phyloP scores from a whole-genome alignment of 2,797 vertebrate genomes.

The Leptatherina wallacei region DNA sequence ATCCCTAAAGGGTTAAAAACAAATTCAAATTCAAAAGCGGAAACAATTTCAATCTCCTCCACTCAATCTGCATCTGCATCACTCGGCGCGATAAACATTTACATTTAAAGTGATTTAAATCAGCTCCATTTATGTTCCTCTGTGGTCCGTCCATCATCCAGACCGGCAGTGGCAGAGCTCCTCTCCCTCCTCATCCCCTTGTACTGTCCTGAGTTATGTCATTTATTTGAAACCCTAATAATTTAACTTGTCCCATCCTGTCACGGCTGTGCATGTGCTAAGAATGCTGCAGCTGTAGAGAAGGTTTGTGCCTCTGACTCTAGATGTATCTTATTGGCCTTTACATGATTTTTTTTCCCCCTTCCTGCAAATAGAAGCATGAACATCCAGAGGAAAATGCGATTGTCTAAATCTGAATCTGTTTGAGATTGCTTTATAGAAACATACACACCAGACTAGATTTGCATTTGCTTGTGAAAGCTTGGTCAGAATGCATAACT shows the following conservation, averaged over 20 bases:
- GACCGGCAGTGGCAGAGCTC: slow-evolving; percentile 56
- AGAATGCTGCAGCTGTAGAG: slow-evolving; percentile 69
- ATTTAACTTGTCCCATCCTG: slow-evolving; percentile 77
- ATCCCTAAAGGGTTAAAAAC: slow-evolving; percentile 58
- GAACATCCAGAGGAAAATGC: slow-evolving; percentile 48
- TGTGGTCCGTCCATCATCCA: slow-evolving; percentile 80
- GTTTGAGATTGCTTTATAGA: slow-evolving; percentile 50
- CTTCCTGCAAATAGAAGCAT: slow-evolving; percentile 43
- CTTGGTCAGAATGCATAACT: slow-evolving; percentile 56
- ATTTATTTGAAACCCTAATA: slow-evolving; percentile 85
- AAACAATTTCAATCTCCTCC: slow-evolving; percentile 76
- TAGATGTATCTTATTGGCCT: slow-evolving; percentile 46
- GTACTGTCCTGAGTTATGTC: slow-evolving; percentile 81
- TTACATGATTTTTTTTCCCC: slow-evolving; percentile 32
- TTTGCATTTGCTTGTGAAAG: slow-evolving; percentile 48
- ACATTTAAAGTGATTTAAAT: slow-evolving; percentile 89
- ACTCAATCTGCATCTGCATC: slow-evolving; percentile 81
- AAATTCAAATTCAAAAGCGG: slow-evolving; percentile 72
- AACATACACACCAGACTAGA: slow-evolving; percentile 15
- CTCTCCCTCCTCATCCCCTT: slow-evolving; percentile 33
- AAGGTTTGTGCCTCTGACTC: slow-evolving; percentile 31
- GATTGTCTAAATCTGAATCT: slow-evolving; percentile 59
- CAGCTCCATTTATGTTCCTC: slow-evolving; percentile 80
- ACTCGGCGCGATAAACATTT: slow-evolving; percentile 83
- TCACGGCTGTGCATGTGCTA: slow-evolving; percentile 54